Conservation (phyloP, 1,140 invertebrate genomes). For the Achroia grisella region DNA sequence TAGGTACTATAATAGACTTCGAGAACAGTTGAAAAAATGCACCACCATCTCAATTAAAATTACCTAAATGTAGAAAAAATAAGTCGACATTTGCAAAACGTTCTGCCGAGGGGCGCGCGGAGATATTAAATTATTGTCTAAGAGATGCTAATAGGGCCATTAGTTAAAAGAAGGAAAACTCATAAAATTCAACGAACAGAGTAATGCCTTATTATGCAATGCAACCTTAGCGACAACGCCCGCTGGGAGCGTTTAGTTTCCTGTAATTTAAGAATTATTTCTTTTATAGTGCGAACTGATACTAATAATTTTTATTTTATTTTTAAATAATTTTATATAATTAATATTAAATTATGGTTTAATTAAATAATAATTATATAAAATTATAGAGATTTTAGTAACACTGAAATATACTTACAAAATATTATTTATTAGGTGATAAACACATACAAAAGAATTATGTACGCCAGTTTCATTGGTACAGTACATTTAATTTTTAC, state of each 20-base stretch:
- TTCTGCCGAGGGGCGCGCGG: constrained; percentile 19
- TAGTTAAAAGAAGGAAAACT: constrained; percentile 32
- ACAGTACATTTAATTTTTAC: too few species aligned
- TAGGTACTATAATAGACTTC: too few species aligned
- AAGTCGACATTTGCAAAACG: constrained; percentile 25
- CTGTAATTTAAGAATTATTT: neutral
- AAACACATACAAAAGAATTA: too few species aligned
- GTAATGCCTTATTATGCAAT: constrained; percentile 31
- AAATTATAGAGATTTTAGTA: neutral
- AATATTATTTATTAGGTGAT: too few species aligned
- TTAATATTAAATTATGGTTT: neutral
- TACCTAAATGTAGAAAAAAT: constrained; percentile 16
- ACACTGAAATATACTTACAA: too few species aligned
- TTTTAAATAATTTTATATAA: too few species aligned
- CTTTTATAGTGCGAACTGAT: too few species aligned
- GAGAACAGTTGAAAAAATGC: too few species aligned
- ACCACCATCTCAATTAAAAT: constrained; percentile 10
- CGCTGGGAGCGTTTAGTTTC: too few species aligned
- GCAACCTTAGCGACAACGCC: neutral
- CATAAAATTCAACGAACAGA: constrained; percentile 23
- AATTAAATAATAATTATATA: neutral
- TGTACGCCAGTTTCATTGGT: too few species aligned
- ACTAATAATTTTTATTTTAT: too few species aligned
- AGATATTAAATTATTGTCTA: constrained; percentile 48
- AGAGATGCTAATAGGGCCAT: constrained; percentile 48